Evolutionary conservation across 2,797 vertebrate genomes (phyloP), one percentile per base, ranked within the genome.

Genomic region (Ctenopoma multispine): DNA sequence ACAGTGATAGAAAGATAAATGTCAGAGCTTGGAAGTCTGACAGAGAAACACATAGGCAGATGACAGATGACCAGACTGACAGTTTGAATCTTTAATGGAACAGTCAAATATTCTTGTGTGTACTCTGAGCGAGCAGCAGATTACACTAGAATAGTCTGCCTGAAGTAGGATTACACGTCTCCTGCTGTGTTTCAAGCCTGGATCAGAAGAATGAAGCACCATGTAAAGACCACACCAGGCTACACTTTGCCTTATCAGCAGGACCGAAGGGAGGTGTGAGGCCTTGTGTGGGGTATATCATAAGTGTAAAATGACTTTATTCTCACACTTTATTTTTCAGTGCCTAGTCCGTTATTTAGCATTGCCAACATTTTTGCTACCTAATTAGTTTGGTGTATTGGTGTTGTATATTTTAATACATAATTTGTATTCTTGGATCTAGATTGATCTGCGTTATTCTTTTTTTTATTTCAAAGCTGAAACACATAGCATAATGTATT

Each of bases 121-220:
- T 84, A 80, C 72, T 84, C 66, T 74, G 76, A 89, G 77, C 38
- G 71, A 89, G 77, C 69, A 54, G 60, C 62, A 82, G 89, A 90
- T 91, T 88, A 92, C 68, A 79, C 75, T 60, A 79, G 88, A 87
- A 83, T 77, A 88, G 83, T 81, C 72, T 13, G 81, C 77, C 77
- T 81, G 65, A 85, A 84, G 82, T 69, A 78, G 86, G 85, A 88
- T 93, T 91, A 90, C 75, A 87, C 72, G 64, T 78, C 79, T 75
- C 90, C 91, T 91, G 89, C 87, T 88, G 84, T 54, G 81, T 81
- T 77, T 84, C 70, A 71, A 85, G 77, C 72, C 60, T 83, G 80
- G 88, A 89, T 86, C 76, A 87, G 79, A 61, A 83, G 68, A 78
- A 64, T 55, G 78, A 80, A 82, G 62, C 48, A 31, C 65, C 79